These are phyloP conservation scores for Tragelaphus buxtoni DNA, from an alignment of 2,113 vertebrate species.

Conservation along the genomic window DNA sequence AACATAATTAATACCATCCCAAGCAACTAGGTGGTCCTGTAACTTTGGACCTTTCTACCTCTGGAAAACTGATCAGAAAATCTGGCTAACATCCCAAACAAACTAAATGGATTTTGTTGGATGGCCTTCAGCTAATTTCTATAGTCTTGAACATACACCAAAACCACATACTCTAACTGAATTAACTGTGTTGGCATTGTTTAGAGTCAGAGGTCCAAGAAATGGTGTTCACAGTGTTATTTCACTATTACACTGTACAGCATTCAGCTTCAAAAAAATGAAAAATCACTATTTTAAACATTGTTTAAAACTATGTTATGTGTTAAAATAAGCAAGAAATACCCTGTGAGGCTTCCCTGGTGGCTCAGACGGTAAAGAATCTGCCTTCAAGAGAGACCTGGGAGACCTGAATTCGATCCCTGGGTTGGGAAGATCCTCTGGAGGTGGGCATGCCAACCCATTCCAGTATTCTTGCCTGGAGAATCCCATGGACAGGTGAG, in stretches of 20 bases:
- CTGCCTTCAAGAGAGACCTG: not conserved
- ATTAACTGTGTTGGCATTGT: not conserved
- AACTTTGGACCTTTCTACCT: not conserved
- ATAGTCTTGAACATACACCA: not conserved
- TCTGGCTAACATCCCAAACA: conserved; percentile 40
- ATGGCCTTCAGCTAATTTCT: not conserved
- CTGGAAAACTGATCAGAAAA: conserved; percentile 17
- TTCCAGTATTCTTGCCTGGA: not conserved
- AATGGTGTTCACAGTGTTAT: not conserved
- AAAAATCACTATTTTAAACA: not conserved
- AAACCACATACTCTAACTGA: not conserved
- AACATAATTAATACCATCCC: conserved; percentile 28
- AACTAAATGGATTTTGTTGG: not conserved
- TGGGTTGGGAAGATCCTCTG: not conserved
- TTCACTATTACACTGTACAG: not conserved
- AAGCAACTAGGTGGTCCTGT: not conserved
- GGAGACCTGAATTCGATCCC: not conserved
- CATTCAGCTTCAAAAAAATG: not conserved
- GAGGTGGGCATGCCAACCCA: not conserved
- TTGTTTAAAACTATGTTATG: not conserved
- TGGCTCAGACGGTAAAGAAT: not conserved
- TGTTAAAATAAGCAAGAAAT: conserved; percentile 29
- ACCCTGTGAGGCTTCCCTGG: not conserved
- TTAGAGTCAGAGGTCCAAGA: not conserved
- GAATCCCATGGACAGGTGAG: not conserved